Base-by-base conservation (phyloP, 37 sponge, comb jelly and placozoan species). In the Chondrilla cf. caribensis region DNA sequence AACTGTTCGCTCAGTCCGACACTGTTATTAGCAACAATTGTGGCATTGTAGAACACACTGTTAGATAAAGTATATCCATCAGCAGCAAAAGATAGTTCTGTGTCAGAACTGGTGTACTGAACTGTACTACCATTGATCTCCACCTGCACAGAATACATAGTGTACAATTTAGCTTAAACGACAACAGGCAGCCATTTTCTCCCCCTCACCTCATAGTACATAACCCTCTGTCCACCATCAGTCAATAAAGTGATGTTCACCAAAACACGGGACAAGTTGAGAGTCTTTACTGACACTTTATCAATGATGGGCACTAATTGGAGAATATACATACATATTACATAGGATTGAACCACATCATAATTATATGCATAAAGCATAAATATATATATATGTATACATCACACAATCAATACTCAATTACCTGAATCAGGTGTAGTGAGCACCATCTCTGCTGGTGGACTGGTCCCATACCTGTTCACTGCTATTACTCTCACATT, bases 1-100 rank as follows among this genome's bases (percentile, higher is more conserved):
- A 67, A 67, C 2, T 26, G 14, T 4, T 67, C 31, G 4, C 68
- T 67, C 15, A 0, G 17, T 67, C 68, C 68, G 29, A 67, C 68
- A 29, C 68, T 67, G 68, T 67, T 67, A 26, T 33, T 67, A 33
- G 68, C 68, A 26, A 67, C 68, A 28, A 67, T 33, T 31, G 32
- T 31, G 68, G 35, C 68, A 67, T 6, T 67, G 68, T 67, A 67
- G 35, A 33, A n/a, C n/a, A 26, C 7, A 59, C 2, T 6, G n/a
- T n/a, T n/a, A n/a, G n/a, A n/a, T n/a, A n/a, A n/a, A n/a, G n/a
- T n/a, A n/a, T n/a, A n/a, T n/a, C n/a, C n/a, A n/a, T n/a, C n/a
- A n/a, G n/a, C n/a, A n/a, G 7, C 25, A 26, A 6, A 59, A 6
- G 22, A 26, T n/a, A 9, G 60, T 17, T 19, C 17, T 3, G 25